Conservation (phyloP, 2,113 vertebrate species). For the Melanocharis versteri region DNA sequence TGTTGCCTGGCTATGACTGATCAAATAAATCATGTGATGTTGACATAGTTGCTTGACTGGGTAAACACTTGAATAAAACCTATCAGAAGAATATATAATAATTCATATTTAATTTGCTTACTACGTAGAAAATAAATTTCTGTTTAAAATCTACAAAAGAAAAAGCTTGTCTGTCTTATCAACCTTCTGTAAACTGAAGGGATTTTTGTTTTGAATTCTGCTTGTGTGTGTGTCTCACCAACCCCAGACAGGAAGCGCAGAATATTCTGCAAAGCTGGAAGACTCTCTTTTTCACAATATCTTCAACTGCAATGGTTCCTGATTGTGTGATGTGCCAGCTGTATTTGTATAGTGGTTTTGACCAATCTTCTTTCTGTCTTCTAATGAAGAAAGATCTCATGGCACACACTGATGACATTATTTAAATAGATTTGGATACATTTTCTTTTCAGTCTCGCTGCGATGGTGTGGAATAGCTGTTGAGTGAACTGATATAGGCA, state of each 20-base stretch:
- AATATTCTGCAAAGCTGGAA: neutral
- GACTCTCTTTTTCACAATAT: neutral
- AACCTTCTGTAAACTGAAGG: neutral
- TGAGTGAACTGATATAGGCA: neutral
- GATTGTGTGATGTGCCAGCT: neutral
- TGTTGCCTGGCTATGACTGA: neutral
- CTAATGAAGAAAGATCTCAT: neutral
- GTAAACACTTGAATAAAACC: neutral
- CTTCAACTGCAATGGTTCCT: neutral
- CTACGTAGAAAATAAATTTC: neutral
- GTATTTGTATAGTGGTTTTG: neutral
- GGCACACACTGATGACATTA: neutral
- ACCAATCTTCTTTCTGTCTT: neutral
- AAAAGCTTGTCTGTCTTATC: neutral
- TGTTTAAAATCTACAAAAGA: neutral
- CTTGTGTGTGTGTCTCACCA: neutral
- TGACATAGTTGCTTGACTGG: neutral
- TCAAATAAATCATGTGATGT: neutral
- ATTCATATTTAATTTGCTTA: neutral
- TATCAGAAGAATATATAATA: neutral
- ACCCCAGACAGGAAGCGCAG: neutral
- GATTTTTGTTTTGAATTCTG: neutral
- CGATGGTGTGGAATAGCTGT: neutral
- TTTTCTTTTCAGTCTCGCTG: neutral
- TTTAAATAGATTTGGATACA: neutral